Conservation (phyloP, 1,140 invertebrate genomes). For the Melitaea cinxia region DNA sequence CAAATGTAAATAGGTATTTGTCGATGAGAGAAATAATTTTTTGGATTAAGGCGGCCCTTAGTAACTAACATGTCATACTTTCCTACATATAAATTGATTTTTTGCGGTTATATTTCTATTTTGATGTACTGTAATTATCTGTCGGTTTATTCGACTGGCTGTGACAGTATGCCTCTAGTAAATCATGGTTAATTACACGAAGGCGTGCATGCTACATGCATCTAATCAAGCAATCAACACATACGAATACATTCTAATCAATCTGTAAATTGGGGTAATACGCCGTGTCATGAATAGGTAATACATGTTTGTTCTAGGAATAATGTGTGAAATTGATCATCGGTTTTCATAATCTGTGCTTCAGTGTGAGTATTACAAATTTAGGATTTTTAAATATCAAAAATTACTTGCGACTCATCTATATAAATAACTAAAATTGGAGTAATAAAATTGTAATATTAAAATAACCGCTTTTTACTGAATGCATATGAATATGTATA, state of each 20-base stretch:
- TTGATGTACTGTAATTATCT: neutral
- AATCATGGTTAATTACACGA: slow-evolving; percentile 16
- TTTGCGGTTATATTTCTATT: too few relatives aligned
- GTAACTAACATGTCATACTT: too few relatives aligned
- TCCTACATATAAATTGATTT: too few relatives aligned
- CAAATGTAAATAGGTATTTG: too few relatives aligned
- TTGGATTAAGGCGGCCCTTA: too few relatives aligned
- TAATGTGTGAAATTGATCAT: neutral
- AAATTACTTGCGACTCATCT: too few relatives aligned
- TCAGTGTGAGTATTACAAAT: neutral
- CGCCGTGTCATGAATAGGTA: slow-evolving; percentile 27
- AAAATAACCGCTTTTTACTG: too few relatives aligned
- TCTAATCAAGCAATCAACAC: slow-evolving; percentile 33
- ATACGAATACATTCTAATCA: slow-evolving; percentile 31
- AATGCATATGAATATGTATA: too few relatives aligned
- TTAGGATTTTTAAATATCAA: too few relatives aligned
- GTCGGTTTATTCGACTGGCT: slow-evolving; percentile 14
- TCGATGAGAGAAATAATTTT: too few relatives aligned
- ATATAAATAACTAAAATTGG: too few relatives aligned
- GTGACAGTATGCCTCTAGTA: slow-evolving; percentile 21
- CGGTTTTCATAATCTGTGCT: neutral
- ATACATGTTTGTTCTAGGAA: slow-evolving; percentile 22
- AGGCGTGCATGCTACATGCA: slow-evolving; percentile 19
- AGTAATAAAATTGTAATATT: too few relatives aligned
- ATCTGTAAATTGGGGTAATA: slow-evolving; percentile 27